Conservation (phyloP, 1,140 invertebrate genomes). For the Berghia stephanieae region DNA sequence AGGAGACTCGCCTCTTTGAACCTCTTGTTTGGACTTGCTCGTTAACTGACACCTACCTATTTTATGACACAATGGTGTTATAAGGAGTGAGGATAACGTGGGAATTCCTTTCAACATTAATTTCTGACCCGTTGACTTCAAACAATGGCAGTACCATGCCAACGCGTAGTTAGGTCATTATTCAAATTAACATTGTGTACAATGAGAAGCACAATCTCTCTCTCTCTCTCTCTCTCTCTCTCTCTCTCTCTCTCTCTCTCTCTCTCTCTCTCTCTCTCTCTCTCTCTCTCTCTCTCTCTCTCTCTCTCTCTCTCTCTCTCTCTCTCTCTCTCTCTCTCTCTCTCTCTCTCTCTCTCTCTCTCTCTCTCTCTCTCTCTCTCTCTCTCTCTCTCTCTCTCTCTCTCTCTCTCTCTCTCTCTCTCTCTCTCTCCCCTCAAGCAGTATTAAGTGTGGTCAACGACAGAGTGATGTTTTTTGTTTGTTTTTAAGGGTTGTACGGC, state of each 20-base stretch:
- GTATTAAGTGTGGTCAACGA: too few species aligned
- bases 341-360: background rate
- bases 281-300: conserved; percentile 19
- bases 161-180: too few species aligned
- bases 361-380: background rate
- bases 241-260: conserved; percentile 19
- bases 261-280: conserved; percentile 19
- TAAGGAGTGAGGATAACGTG: too few species aligned
- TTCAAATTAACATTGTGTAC: too few species aligned
- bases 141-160: too few species aligned
- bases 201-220: background rate
- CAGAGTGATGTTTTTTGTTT: too few species aligned
- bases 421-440: conserved; percentile 2
- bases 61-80: too few species aligned
- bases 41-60: too few species aligned
- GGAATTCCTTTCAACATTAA: background rate
- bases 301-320: conserved; percentile 19
- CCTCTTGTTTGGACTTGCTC: too few species aligned
- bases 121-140: too few species aligned
- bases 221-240: background rate
- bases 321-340: background rate
- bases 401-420: conserved; percentile 29
- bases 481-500: too few species aligned
- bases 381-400: conserved; percentile 20
- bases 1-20: background rate